phyloP scores from a whole-genome alignment of 2,888 invertebrate species.

The Notodonta ziczac region DNA sequence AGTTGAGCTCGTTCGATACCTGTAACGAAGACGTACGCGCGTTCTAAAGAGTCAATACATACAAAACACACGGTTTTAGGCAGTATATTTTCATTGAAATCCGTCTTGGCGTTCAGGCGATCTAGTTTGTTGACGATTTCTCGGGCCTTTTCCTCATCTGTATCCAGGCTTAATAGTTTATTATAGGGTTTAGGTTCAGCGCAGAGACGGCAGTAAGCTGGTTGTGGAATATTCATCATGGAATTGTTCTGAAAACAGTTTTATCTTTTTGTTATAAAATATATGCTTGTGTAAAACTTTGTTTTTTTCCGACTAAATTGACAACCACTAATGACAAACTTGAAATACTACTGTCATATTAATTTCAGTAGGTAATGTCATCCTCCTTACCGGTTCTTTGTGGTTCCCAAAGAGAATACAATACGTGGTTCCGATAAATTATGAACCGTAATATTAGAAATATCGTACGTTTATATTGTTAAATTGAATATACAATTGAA shows the following conservation, averaged over 20 bases:
- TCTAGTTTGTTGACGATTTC: constrained; percentile 52
- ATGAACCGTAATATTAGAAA: too few relatives aligned
- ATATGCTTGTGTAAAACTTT: neutral
- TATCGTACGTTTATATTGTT: too few relatives aligned
- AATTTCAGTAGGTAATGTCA: too few relatives aligned
- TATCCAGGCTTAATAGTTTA: constrained; percentile 52
- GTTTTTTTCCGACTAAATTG: too few relatives aligned
- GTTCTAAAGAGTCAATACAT: constrained; percentile 55
- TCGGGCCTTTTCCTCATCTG: constrained; percentile 38
- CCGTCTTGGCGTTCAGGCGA: constrained; percentile 51
- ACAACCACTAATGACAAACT: too few relatives aligned
- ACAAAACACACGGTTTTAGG: constrained; percentile 62
- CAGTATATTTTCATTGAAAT: constrained; percentile 46
- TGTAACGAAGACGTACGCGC: constrained; percentile 57
- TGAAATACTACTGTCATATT: too few relatives aligned
- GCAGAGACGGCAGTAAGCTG: constrained; percentile 57
- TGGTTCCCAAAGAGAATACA: too few relatives aligned
- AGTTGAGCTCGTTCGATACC: constrained; percentile 59
- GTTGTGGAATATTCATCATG: constrained; percentile 41
- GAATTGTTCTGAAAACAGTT: neutral
- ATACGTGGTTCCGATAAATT: too few relatives aligned
- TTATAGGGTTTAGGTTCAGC: constrained; percentile 53
- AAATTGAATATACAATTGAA: too few relatives aligned
- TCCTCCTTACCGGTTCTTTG: too few relatives aligned
- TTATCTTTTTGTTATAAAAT: neutral